Conservation (phyloP, 2,888 invertebrate genomes). For the Asteroscopus sphinx region DNA sequence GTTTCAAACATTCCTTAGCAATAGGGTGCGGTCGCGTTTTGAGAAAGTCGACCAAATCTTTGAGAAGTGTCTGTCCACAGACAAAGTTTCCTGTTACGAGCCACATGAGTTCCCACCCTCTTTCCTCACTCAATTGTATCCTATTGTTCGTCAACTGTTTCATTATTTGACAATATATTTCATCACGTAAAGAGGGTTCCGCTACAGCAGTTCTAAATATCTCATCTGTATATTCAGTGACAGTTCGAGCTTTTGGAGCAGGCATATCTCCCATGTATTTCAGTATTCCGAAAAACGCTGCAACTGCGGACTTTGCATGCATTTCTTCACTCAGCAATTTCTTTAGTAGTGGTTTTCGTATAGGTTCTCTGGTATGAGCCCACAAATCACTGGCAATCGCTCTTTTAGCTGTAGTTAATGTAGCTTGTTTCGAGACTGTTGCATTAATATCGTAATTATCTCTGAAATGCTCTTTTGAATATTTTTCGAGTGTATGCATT, state of each 20-base stretch:
- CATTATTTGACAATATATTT: constrained; percentile 98
- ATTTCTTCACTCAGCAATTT: constrained; percentile 93
- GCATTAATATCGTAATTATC: constrained; percentile 81
- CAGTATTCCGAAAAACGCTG: constrained; percentile 93
- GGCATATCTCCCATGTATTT: constrained; percentile 97
- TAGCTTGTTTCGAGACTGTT: constrained; percentile 91
- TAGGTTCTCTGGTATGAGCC: constrained; percentile 94
- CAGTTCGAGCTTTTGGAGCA: constrained; percentile 93
- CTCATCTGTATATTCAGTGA: constrained; percentile 96
- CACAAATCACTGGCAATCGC: constrained; percentile 93
- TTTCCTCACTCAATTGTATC: constrained; percentile 95
- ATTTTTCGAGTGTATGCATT: constrained; percentile 95
- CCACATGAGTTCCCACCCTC: constrained; percentile 99
- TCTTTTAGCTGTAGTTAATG: constrained; percentile 91
- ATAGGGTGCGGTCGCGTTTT: constrained; percentile 93
- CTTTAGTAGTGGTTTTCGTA: constrained; percentile 95
- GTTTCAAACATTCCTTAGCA: constrained; percentile 94
- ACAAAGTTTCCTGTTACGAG: constrained; percentile 95
- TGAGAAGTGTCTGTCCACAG: constrained; percentile 93
- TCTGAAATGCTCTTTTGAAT: constrained; percentile 95
- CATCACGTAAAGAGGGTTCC: constrained; percentile 95
- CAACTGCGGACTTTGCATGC: constrained; percentile 92
- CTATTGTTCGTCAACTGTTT: constrained; percentile 97
- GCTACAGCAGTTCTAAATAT: constrained; percentile 95
- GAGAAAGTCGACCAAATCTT: constrained; percentile 94